Evolutionary conservation across 2,113 vertebrate species (phyloP).

Genomic region (Clarias macrocephalus): DNA sequence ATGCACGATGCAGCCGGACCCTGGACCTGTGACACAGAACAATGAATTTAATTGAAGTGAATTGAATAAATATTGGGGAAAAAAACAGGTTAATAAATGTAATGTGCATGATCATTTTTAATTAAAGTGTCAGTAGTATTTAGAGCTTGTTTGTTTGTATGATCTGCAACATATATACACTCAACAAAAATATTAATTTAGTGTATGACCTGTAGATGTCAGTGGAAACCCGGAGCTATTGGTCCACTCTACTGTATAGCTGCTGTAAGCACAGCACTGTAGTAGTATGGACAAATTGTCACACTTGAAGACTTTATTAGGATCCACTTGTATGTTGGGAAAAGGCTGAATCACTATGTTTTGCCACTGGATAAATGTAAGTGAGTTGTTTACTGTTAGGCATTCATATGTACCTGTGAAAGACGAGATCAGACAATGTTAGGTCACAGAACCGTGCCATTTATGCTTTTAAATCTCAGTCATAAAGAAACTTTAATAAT

Average conservation of each 20-base stretch:
- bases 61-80: no score
- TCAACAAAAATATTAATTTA: not conserved
- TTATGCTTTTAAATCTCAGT: not conserved
- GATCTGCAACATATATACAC: no score
- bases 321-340: conserved; percentile 51
- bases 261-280: conserved; percentile 25
- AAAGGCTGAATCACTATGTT: conserved; percentile 44
- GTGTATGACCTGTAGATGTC: conserved; percentile 21
- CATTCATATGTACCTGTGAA: conserved; percentile 63
- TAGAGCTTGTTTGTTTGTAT: not conserved
- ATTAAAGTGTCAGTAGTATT: no score
- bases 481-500: no score
- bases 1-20: conserved; percentile 19
- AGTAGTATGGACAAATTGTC: not conserved
- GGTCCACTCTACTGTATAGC: conserved; percentile 21
- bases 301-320: conserved; percentile 12
- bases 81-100: not conserved
- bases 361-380: conserved; percentile 52
- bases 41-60: not conserved
- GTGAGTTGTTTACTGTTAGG: not conserved
- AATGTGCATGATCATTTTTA: not conserved
- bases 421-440: not conserved
- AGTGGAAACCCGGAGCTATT: not conserved
- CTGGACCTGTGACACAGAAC: not conserved
- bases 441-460: not conserved